These are phyloP conservation scores for Gorsachius magnificus DNA, from an alignment of 2,797 vertebrate genomes.

Conservation along the genomic window DNA sequence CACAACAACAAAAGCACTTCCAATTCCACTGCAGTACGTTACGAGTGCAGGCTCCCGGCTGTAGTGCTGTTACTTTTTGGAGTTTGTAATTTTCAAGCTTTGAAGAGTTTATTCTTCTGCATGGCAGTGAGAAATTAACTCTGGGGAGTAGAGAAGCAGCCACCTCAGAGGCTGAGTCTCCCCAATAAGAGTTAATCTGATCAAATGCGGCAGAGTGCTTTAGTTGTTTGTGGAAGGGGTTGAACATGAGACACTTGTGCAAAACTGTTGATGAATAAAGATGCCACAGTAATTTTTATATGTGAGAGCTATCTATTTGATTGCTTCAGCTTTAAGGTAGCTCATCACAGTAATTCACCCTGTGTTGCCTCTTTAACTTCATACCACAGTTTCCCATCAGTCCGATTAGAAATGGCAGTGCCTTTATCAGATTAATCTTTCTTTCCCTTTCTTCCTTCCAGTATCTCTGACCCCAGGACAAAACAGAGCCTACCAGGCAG, in stretches of 20 bases:
- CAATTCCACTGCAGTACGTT: background rate
- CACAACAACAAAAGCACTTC: background rate
- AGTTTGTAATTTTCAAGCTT: conserved; percentile 37
- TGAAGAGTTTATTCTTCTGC: conserved; percentile 58
- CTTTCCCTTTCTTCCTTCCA: conserved; percentile 64
- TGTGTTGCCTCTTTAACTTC: conserved; percentile 69
- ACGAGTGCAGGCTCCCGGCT: background rate
- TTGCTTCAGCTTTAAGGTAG: conserved; percentile 77
- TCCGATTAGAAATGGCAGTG: conserved; percentile 76
- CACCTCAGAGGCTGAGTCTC: conserved; percentile 2
- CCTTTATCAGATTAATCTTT: conserved; percentile 79
- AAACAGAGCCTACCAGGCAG: conserved; percentile 18
- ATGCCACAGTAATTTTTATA: conserved; percentile 76
- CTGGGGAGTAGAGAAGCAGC: conserved; percentile 61
- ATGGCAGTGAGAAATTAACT: conserved; percentile 69
- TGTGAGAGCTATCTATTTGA: conserved; percentile 82
- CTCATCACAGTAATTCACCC: conserved; percentile 82
- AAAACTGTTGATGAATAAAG: conserved; percentile 78
- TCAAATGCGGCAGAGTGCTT: conserved; percentile 78
- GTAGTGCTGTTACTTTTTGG: background rate
- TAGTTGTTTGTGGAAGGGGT: conserved; percentile 48
- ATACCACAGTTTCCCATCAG: conserved; percentile 78
- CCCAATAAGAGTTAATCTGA: conserved; percentile 74
- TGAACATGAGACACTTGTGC: conserved; percentile 42
- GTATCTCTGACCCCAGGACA: conserved; percentile 61